These are phyloP conservation scores for Oreohelix idahoensis DNA, from an alignment of 1,140 invertebrate genomes.

Conservation along the genomic window DNA sequence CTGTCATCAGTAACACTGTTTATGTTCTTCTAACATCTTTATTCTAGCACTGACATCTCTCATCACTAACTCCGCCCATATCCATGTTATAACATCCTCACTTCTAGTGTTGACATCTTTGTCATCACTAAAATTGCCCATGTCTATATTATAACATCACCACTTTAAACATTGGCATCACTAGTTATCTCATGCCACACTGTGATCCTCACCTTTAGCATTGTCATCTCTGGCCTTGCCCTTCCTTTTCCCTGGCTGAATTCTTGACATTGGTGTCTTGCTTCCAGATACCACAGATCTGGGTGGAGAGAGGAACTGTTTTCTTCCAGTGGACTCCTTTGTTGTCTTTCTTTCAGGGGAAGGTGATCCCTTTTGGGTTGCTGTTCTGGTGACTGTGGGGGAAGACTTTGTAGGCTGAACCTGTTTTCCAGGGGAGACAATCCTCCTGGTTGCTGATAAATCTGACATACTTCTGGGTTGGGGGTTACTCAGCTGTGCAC, in stretches of 20 bases:
- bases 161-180: too few species aligned
- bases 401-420: background rate
- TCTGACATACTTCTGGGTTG: background rate
- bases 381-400: background rate
- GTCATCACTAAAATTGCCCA: too few species aligned
- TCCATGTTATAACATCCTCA: too few species aligned
- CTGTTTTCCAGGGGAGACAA: background rate
- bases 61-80: too few species aligned
- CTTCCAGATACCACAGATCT: background rate
- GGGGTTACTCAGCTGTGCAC: too few species aligned
- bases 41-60: too few species aligned
- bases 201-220: background rate
- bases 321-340: background rate
- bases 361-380: background rate
- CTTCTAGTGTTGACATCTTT: too few species aligned
- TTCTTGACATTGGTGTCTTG: background rate
- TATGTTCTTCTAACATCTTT: too few species aligned
- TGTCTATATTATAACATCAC: too few species aligned
- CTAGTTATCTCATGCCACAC: too few species aligned
- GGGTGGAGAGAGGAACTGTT: conserved; percentile 27
- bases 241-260: background rate
- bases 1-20: too few species aligned
- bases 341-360: background rate
- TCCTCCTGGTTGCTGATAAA: background rate
- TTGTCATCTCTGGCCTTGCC: background rate